A percentile compares a stretch with the other conserved stretches of the same genome.
Evolutionary conservation across 2,888 invertebrate species (phyloP).

Genomic region (Microctonus hyperodae): DNA sequence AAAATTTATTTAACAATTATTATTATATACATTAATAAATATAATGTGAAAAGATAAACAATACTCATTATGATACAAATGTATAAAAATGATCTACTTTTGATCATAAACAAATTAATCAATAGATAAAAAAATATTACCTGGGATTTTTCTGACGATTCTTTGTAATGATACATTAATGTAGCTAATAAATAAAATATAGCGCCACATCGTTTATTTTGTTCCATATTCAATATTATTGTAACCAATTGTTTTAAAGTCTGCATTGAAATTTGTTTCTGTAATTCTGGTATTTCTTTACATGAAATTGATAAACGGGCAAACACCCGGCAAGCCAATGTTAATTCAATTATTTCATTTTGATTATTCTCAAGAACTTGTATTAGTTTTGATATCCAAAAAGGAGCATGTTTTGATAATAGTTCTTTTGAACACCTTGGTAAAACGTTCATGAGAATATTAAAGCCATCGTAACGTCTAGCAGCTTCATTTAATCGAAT

Average conservation of each 20-base stretch:
- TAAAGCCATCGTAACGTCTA: constrained; percentile 47
- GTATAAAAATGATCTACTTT: too few relatives aligned
- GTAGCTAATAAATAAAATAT: constrained; percentile 50
- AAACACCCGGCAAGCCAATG: constrained; percentile 47
- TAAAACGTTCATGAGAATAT: constrained; percentile 44
- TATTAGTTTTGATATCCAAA: constrained; percentile 53
- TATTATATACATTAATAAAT: too few relatives aligned
- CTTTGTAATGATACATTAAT: constrained; percentile 55
- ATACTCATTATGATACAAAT: too few relatives aligned
- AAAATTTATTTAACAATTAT: too few relatives aligned
- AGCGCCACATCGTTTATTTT: constrained; percentile 39
- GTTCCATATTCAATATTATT: constrained; percentile 41
- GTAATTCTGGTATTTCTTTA: constrained; percentile 53
- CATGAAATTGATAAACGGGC: constrained; percentile 44
- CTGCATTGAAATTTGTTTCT: constrained; percentile 55
- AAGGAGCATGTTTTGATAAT: constrained; percentile 46
- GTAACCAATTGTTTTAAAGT: constrained; percentile 53
- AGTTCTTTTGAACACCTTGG: constrained; percentile 39
- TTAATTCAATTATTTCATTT: constrained; percentile 40
- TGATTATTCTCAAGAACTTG: constrained; percentile 49
- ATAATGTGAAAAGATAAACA: too few relatives aligned
- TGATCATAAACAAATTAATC: too few relatives aligned
- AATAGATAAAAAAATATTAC: constrained; percentile 42
- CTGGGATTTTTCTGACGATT: constrained; percentile 53
- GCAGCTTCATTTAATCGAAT: constrained; percentile 47